Evolutionary conservation across 2,888 invertebrate species (phyloP).

Genomic region (Rhamphomyia laevipes): DNA sequence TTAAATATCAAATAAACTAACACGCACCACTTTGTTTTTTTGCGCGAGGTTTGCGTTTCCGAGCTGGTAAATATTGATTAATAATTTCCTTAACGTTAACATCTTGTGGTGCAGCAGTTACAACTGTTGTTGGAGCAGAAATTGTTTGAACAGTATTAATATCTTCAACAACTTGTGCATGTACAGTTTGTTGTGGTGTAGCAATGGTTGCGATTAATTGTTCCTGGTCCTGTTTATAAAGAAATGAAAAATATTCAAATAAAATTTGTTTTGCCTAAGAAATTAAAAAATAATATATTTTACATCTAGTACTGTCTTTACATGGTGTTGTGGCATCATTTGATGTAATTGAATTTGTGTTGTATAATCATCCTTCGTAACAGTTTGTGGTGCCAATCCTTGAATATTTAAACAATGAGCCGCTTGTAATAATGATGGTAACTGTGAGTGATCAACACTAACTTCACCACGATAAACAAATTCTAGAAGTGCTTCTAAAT

Average conservation of each 20-base stretch:
- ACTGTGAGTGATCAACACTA: slow-evolving; percentile 48
- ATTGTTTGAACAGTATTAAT: slow-evolving; percentile 35
- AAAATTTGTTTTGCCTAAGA: background rate
- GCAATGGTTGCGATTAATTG: slow-evolving; percentile 37
- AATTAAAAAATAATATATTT: slow-evolving; percentile 3
- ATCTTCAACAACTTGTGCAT: slow-evolving; percentile 38
- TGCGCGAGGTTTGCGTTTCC: slow-evolving; percentile 43
- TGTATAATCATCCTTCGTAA: slow-evolving; percentile 38
- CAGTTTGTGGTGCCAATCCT: slow-evolving; percentile 44
- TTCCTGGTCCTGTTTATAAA: slow-evolving; percentile 34
- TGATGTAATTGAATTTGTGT: slow-evolving; percentile 38
- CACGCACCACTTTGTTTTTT: slow-evolving; percentile 28
- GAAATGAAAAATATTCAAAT: background rate
- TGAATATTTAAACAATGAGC: slow-evolving; percentile 51
- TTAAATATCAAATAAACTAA: background rate
- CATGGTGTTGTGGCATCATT: slow-evolving; percentile 38
- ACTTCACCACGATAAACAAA: slow-evolving; percentile 53
- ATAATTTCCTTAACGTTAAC: slow-evolving; percentile 35
- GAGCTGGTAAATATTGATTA: slow-evolving; percentile 41
- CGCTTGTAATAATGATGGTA: slow-evolving; percentile 49
- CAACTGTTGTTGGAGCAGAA: slow-evolving; percentile 30
- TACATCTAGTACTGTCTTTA: slow-evolving; percentile 24
- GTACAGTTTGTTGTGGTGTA: slow-evolving; percentile 36
- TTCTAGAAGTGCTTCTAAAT: slow-evolving; percentile 49
- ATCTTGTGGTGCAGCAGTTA: slow-evolving; percentile 30